Percentiles rank a stretch among this genome's conserved stretches.
Conservation (phyloP, 2,113 vertebrate genomes). For the Hippoglossus stenolepis region DNA sequence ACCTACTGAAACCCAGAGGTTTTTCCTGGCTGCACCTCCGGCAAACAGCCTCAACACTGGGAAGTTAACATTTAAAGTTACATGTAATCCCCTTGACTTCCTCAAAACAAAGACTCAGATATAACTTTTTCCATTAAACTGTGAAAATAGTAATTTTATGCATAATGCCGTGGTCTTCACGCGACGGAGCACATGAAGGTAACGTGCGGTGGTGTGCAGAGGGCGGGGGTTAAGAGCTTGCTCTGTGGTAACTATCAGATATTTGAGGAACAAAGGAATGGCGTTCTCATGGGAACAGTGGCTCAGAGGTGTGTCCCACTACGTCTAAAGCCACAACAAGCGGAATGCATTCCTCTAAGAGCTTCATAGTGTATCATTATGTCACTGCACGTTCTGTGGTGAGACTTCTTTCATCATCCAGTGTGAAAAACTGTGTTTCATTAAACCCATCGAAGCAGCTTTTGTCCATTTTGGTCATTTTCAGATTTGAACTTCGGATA, state of each 20-base stretch:
- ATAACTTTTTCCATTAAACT: slow-evolving; percentile 41
- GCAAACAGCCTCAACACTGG: slow-evolving; percentile 47
- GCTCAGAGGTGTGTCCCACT: slow-evolving; percentile 41
- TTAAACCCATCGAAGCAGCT: no score
- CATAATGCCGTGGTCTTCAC: slow-evolving; percentile 29
- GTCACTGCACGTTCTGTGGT: neutral
- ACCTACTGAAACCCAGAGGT: slow-evolving; percentile 28
- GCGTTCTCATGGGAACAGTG: slow-evolving; percentile 47
- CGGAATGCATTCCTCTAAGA: slow-evolving; percentile 19
- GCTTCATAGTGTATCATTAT: neutral
- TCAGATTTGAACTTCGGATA: no score
- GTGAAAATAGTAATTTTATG: neutral
- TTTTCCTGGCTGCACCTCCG: slow-evolving; percentile 59
- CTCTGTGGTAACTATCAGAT: slow-evolving; percentile 52
- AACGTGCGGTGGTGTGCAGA: slow-evolving; percentile 18
- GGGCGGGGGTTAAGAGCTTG: neutral
- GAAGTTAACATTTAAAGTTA: slow-evolving; percentile 55
- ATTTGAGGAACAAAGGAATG: slow-evolving; percentile 66
- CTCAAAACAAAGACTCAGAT: slow-evolving; percentile 44
- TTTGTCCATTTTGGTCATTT: no score
- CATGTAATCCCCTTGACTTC: slow-evolving; percentile 47
- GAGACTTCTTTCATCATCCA: no score
- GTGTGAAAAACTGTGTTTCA: no score
- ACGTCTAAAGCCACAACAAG: neutral
- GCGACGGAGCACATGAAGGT: slow-evolving; percentile 26